Base-by-base conservation (phyloP, 1,140 invertebrate species). In the Bradysia coprophila region DNA sequence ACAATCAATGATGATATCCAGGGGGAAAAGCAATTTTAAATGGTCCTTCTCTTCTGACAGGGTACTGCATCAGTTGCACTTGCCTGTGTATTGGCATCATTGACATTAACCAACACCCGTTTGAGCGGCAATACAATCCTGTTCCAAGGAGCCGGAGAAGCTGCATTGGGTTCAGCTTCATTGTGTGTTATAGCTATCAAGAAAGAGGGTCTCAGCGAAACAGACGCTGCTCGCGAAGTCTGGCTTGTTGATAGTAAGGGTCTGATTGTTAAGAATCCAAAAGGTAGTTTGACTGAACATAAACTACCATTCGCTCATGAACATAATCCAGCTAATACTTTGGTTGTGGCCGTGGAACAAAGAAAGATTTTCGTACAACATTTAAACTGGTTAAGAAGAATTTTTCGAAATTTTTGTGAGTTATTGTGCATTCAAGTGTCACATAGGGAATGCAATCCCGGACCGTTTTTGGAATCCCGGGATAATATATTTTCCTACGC, bases 1-100 rank as follows among this genome's bases (percentile, higher is more conserved):
- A 92, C 87, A 5, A 93, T 97, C 57, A 96, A 97, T 63, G 89
- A 95, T 53, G 91, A 96, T 55, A 93, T 96, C 53, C 91, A 97
- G 61, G 36, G 21, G 18, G 3, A 4, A n/a, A n/a, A n/a, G n/a
- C n/a, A n/a, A n/a, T n/a, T n/a, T n/a, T n/a, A n/a, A n/a, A n/a
- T n/a, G n/a, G n/a, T 38, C 11, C 6, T 38, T 20, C 13, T 19
- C 13, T 19, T 38, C 4, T 6, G 18, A 19, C 21, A 38, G 38
- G 90, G 89, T 21, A 89, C 88, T 3, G 82, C 81, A 6, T 71
- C 86, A 5, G 90, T 96, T 10, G 90, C 87, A 2, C 76, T 98
- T 6, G 86, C 90, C 20, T 92, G 91, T 0, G 59, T 97, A 13
- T 59, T 96, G n/a, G 82, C 84, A 5, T 80, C 84, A 16, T 64